Evolutionary conservation across 1,140 invertebrate species (phyloP), one percentile per base, ranked within the genome.

Genomic region (Atta colombica): DNA sequence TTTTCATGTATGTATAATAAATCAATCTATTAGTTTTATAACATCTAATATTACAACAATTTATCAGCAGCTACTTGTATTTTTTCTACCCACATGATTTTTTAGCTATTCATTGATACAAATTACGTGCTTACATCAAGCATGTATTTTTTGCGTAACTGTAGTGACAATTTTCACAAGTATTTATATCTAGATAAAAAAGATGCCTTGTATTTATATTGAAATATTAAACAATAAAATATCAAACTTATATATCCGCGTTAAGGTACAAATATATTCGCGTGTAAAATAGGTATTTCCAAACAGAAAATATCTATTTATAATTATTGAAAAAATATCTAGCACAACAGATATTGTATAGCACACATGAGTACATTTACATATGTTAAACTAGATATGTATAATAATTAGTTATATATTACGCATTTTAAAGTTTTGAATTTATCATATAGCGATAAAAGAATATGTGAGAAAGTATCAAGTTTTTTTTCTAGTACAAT

Each of bases 21-120:
- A n/a, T 6, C 25, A 51, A 61, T 72, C 28, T 86, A 21, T 58
- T 68, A 45, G 53, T 74, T 88, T 86, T 86, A 86, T 28, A 86
- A 87, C 39, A 39, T 39, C 5, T 81, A 39, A 18, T n/a, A 28
- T 69, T 3, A 16, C 2, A 21, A 16, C 2, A 21, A 3, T 71
- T 81, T 3, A 39, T 71, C 18, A 71, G 25, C 16, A 45, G 65
- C 49, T 71, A 71, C 21, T 8, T 60, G 12, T 71, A 71, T 60
- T 71, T 55, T 28, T 81, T 81, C 8, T 28, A 81, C 31, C 78
- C 28, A 31, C 45, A 45, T 49, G 60, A 81, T 16, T 81, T n/a
- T 81, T 14, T 58, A 71, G 1, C 1, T 39, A 31, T 81, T 21
- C 16, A 28, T 21, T 45, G 51, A 81, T 8, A 78, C 10, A 71